Percentiles rank a stretch among this genome's conserved stretches.
Evolutionary conservation across 2,113 vertebrate genomes (phyloP).

Genomic region (Chauna torquata): DNA sequence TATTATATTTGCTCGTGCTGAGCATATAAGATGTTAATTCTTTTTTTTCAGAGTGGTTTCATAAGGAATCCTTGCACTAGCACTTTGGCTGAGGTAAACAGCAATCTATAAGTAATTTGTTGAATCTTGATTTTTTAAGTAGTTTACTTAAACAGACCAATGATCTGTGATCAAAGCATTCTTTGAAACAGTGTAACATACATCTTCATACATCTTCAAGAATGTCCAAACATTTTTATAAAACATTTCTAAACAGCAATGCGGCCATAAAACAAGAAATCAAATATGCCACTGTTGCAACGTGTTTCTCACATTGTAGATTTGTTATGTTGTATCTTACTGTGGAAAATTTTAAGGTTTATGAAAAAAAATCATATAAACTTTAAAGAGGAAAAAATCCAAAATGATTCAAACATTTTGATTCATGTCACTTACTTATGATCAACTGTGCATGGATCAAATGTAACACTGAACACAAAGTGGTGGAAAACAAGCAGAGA

Average conservation of each 20-base stretch:
- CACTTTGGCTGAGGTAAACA: background rate
- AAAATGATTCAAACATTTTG: background rate
- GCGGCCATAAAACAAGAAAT: background rate
- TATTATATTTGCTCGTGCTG: background rate
- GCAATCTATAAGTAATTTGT: background rate
- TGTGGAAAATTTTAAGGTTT: background rate
- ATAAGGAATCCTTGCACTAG: background rate
- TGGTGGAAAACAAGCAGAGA: background rate
- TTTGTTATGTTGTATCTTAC: background rate
- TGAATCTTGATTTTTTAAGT: background rate
- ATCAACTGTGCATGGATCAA: background rate
- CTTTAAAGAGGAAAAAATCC: background rate
- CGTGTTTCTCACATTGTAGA: background rate
- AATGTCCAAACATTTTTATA: background rate
- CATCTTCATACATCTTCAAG: background rate
- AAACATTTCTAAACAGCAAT: background rate
- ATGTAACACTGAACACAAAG: background rate
- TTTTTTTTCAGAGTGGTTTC: background rate
- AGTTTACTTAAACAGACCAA: background rate
- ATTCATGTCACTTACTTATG: background rate
- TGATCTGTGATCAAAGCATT: background rate
- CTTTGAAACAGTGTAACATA: background rate
- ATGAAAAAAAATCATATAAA: background rate
- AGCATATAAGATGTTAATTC: background rate
- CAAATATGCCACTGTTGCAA: background rate